Evolutionary conservation across 1,140 invertebrate genomes (phyloP).

Genomic region (Pogonomyrmex californicus): DNA sequence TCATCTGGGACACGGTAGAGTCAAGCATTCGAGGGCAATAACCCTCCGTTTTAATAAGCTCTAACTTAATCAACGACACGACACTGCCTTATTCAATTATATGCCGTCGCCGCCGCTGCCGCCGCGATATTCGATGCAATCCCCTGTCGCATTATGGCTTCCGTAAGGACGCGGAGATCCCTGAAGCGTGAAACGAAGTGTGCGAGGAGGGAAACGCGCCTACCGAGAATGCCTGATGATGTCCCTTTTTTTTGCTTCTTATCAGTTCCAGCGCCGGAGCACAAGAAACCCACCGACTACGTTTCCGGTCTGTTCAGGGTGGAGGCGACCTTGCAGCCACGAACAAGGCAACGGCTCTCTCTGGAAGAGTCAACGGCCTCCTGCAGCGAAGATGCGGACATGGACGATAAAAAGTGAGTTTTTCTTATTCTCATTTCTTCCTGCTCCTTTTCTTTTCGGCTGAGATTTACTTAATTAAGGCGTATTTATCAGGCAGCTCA

Average conservation of each 20-base stretch:
- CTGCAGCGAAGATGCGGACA: conserved; percentile 78
- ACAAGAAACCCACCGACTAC: conserved; percentile 93
- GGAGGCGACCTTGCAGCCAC: conserved; percentile 88
- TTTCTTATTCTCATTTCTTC: conserved; percentile 7
- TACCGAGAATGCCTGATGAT: conserved; percentile 31
- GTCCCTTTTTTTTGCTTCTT: conserved; percentile 67
- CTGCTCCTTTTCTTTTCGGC: neutral
- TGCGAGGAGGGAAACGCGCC: neutral
- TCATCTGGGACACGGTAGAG: conserved; percentile 38
- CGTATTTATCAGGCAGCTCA: conserved; percentile 23
- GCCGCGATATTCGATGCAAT: conserved; percentile 71
- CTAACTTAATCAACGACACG: conserved; percentile 81
- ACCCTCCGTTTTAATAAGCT: conserved; percentile 84
- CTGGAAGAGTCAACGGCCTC: conserved; percentile 79
- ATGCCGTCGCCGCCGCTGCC: conserved; percentile 45
- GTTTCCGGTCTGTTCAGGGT: conserved; percentile 93
- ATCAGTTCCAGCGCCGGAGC: conserved; percentile 90
- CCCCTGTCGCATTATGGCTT: conserved; percentile 75
- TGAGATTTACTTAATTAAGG: conserved; percentile 37
- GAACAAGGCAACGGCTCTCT: conserved; percentile 83
- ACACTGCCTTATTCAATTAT: conserved; percentile 83
- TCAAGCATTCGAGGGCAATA: conserved; percentile 74
- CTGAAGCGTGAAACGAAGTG: conserved; percentile 49
- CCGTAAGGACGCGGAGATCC: conserved; percentile 68
- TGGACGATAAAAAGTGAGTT: conserved; percentile 84